These are phyloP conservation scores for Tromatobia lineatoria DNA, from an alignment of 2,888 invertebrate species.

Conservation along the genomic window DNA sequence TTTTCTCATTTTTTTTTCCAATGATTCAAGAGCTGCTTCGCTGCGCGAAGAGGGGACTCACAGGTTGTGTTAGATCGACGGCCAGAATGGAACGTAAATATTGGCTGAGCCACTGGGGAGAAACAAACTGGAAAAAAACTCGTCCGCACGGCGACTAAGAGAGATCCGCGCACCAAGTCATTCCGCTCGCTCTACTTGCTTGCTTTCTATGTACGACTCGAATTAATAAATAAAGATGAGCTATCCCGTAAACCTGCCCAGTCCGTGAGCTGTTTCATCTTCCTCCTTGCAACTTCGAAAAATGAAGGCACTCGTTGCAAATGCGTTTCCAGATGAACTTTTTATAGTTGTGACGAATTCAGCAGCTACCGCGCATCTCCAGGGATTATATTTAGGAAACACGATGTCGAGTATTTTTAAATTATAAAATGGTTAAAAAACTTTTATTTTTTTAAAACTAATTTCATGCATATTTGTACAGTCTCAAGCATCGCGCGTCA, in stretches of 20 bases:
- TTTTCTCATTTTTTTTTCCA: neutral
- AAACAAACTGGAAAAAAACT: slow-evolving; percentile 76
- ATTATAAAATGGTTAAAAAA: neutral
- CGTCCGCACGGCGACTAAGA: slow-evolving; percentile 46
- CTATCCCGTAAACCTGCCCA: slow-evolving; percentile 74
- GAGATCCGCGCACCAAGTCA: slow-evolving; percentile 24
- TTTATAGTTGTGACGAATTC: slow-evolving; percentile 12
- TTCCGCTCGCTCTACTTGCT: slow-evolving; percentile 31
- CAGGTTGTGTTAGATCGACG: slow-evolving; percentile 72
- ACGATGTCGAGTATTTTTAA: neutral
- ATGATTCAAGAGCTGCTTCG: slow-evolving; percentile 20
- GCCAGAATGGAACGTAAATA: slow-evolving; percentile 82
- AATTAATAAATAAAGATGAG: slow-evolving; percentile 83
- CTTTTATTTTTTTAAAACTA: neutral
- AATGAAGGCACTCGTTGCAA: slow-evolving; percentile 8
- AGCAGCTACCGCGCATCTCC: neutral
- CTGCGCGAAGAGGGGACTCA: slow-evolving; percentile 62
- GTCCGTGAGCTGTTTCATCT: slow-evolving; percentile 30
- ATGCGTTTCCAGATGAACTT: slow-evolving; percentile 10
- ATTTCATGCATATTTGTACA: too few relatives aligned
- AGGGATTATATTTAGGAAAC: neutral
- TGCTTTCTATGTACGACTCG: slow-evolving; percentile 51
- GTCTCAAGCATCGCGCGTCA: too few relatives aligned
- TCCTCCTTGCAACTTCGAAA: neutral
- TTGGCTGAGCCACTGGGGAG: slow-evolving; percentile 75